Percentiles rank a stretch among this genome's conserved stretches.
Conservation (phyloP, 2,113 vertebrate genomes). For the zebrafish (Danio rerio) region GRCz12tu NC_133190.1:32745001-32745500, state of each 20-base stretch:
- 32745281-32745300: not conserved
- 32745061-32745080: not conserved
- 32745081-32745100: not conserved
- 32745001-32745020: conserved; percentile 10
- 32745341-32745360: not conserved
- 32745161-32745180: not conserved
- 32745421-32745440: not conserved
- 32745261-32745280: not conserved
- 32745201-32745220: too few relatives aligned
- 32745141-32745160: not conserved
- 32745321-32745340: not conserved
- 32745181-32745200: not conserved
- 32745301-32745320: not conserved
- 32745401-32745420: not conserved
- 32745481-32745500: conserved; percentile 12
- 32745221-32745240: not conserved
- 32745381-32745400: not conserved
- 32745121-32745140: not conserved
- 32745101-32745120: conserved; percentile 21
- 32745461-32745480: not conserved
- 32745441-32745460: not conserved
- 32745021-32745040: conserved; percentile 29
- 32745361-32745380: not conserved
- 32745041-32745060: conserved; percentile 13
- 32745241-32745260: not conserved